Base-by-base conservation (phyloP, 2,888 invertebrate species). In the Carterocephalus palaemon region DNA sequence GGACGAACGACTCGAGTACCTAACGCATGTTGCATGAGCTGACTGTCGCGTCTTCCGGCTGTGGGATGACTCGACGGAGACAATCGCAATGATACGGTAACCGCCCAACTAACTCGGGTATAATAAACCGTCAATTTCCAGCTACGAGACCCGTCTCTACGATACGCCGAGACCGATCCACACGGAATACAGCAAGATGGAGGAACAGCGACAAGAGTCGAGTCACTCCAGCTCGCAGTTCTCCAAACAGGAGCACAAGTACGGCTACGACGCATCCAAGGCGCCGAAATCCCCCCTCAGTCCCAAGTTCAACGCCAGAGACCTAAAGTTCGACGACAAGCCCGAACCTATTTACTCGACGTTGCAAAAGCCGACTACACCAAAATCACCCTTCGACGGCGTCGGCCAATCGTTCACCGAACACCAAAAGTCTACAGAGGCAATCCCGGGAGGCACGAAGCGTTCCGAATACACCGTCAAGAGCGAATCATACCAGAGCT, bases 101-200 rank as follows among this genome's bases (percentile, higher is more conserved):
- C 24, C 10, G 8, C 16, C 39, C 26, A 20, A 29, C 51, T 49
- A 38, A 51, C 49, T 38, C 36, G 46, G 36, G 40, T 54, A 51
- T 67, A 65, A 65, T 60, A 10, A 53, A 62, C 63, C 63, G 69
- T 67, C 46, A 61, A 10, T 32, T 71, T 74, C 49, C 74, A 89
- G 88, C 58, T 88, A 89, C 70, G 89, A 89, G 64, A 88, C 88
- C 1, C 76, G 88, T 22, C 71, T 84, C 36, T 89, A 88, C 69
- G 89, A 89, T 62, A 84, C 88, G 2, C 86, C 87, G 52, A 77
- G 85, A 13, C 79, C 82, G 2, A 58, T 70, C 45, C 67, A 72
- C 64, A 80, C 80, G 32, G 81, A 81, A 38, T 73, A 70, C 60
- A 56, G 62, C 31, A 80, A 75, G 52, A 66, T 72, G 7, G 77